Evolutionary conservation across 1,140 invertebrate genomes (phyloP), one percentile per base, ranked within the genome.

Genomic region (Trichomalopsis sarcophagae): DNA sequence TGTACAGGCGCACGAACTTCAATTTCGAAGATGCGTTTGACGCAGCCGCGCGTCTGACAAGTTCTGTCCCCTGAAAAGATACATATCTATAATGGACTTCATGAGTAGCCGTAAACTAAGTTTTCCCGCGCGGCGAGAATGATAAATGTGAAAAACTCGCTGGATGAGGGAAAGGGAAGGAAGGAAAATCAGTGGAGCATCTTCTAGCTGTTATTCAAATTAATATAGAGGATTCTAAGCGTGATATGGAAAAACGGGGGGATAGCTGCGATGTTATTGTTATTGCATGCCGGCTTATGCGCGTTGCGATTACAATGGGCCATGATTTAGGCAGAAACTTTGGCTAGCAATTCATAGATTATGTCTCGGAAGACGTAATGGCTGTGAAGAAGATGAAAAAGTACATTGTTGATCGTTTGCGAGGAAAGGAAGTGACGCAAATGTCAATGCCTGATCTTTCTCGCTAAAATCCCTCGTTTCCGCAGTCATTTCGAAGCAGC

Each of bases 51-150:
- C 40, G 21, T 33, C 27, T 81, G 50, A 81, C 40, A 71, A 50
- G 79, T 50, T 73, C 17, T 81, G 79, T 62, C 73, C 55, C 30
- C 30, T 33, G 23, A 74, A 21, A 81, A 74, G 44, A 66, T 75
- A 75, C 47, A 75, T 66, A 82, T 75, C 73, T 74, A 74, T 71
- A 78, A 78, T 66, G 50, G 50, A 55, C 75, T 77, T 55, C 40
- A n/a, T 50, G n/a, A 50, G 47, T 55, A 27, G 50, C 23, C n/a
- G n/a, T 6, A 23, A 23, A 27, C n/a, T 33, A 66, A 79, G 40
- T 17, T 71, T 68, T 47, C 44, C 23, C 9, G 21, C n/a, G 1
- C 44, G 44, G 1, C 68, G 9, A 30, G 23, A 7, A 9, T 76
- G 74, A 71, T 30, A 71, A 81, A 47, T 81, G 27, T 81, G 33